Evolutionary conservation across 23 tunicate species (phyloP), one percentile per base, ranked within the genome.

Genomic region (Corella eumyota): DNA sequence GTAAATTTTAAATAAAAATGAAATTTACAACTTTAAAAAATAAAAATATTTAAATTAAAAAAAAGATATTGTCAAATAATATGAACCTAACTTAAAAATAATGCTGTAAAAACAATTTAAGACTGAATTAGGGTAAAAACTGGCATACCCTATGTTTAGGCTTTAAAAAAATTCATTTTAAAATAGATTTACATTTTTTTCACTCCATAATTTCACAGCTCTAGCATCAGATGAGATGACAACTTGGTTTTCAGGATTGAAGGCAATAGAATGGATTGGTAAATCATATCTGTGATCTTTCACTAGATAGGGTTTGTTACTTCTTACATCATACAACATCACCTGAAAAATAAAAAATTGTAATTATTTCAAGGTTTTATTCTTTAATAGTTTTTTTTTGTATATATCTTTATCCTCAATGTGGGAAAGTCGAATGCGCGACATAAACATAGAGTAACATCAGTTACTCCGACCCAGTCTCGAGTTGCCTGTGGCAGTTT

Each of bases 241-340:
- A 30, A 64, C 15, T 1, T 69, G 62, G 34, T 69, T 80, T 58
- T 77, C 70, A 34, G 70, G 50, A 44, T 75, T 90, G 61, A 71
- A 81, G 5, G 65, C 76, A 19, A 90, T 60, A 0, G 97, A 90
- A 75, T 80, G 78, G 40, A 90, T 81, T 1, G 97, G 97, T 1
- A 63, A 61, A 21, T 90, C 97, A 59, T 90, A 80, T 21, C 56
- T 37, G 54, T 90, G 97, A 38, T 90, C 97, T 57, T 90, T 80
- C 4, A 67, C 69, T 2, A 75, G 59, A 65, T 49, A 66, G 13
- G 97, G 97, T 28, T 55, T 53, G 35, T 63, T 69, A 58, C 53
- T 64, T 2, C 97, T 72, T 17, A 90, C 75, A 45, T 90, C 97
- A 38, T 90, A 90, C 53, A 78, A 46, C 28, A 88, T 64, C 26